Evolutionary conservation across 2,888 invertebrate genomes (phyloP), one percentile per base, ranked within the genome.

Genomic region (Deilephila porcellus): DNA sequence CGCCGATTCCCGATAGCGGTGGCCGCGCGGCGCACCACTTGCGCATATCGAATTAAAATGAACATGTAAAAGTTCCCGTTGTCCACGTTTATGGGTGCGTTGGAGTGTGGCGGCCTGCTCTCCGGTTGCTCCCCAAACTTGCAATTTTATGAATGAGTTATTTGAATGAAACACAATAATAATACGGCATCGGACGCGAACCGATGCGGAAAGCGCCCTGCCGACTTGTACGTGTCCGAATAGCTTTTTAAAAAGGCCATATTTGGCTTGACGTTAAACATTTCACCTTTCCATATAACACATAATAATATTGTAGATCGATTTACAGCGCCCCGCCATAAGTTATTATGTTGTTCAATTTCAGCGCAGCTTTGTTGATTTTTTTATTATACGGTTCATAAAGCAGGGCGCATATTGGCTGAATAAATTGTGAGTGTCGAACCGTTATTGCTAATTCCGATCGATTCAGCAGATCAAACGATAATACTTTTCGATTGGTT

Each of bases 121-220:
- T 92, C 90, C 83, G 86, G 87, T 91, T 91, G 87, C 89, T 85
- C 84, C 85, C 81, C 89, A 87, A 86, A 90, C 88, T 89, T 89
- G 89, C 91, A 93, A 93, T 94, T 93, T 93, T 93, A 93, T 93
- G 93, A 93, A 94, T 93, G 93, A 93, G 87, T 91, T 92, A 90
- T 90, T 93, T 92, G 91, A 93, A 94, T 92, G 92, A 90, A 92
- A 91, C 86, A 89, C 88, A 89, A 90, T 91, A 92, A 92, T 91
- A 91, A 87, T 87, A 86, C 81, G 85, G 83, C 80, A 82, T 82
- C 80, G 83, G 79, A 82, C 80, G 83, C 82, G 85, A 85, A 86
- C 80, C 87, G 86, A 85, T 83, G 86, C 87, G 84, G 84, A 89
- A 88, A 89, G 85, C 83, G 75, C 78, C 81, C 79, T 80, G 79